Evolutionary conservation across 2,797 vertebrate species (phyloP).

Genomic region (Epinephelus malabaricus): DNA sequence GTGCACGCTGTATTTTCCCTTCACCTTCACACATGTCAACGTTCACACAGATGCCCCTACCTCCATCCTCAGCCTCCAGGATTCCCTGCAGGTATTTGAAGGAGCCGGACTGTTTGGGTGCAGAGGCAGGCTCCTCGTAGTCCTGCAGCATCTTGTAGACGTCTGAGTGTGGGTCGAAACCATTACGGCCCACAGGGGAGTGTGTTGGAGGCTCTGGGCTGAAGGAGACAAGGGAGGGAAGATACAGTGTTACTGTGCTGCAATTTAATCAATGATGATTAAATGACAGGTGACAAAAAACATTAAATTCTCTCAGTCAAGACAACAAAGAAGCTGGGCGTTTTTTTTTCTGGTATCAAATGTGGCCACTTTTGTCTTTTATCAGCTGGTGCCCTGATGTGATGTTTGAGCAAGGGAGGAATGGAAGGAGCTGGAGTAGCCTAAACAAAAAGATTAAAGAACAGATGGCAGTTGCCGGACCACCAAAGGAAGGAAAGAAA

Average conservation of each 20-base stretch:
- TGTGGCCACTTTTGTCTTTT: not conserved
- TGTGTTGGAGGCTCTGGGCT: constrained; percentile 88
- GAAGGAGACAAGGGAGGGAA: constrained; percentile 44
- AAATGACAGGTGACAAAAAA: constrained; percentile 4
- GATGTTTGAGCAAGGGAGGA: constrained; percentile 29
- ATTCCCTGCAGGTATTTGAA: constrained; percentile 98
- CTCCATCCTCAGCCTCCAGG: constrained; percentile 94
- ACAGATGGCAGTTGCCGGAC: constrained; percentile 29
- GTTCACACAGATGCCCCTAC: constrained; percentile 71
- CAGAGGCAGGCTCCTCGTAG: constrained; percentile 87
- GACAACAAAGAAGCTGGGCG: too few species aligned
- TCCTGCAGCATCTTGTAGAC: constrained; percentile 98
- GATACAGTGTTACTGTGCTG: constrained; percentile 18
- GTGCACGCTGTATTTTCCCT: not conserved
- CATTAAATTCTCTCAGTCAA: not conserved
- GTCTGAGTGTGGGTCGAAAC: constrained; percentile 91
- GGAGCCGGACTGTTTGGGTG: constrained; percentile 97
- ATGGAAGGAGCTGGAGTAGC: constrained; percentile 21
- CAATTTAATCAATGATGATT: constrained; percentile 9
- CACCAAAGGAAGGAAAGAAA: constrained; percentile 13
- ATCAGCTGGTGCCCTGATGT: constrained; percentile 30
- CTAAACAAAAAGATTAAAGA: constrained; percentile 43
- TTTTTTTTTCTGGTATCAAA: not conserved
- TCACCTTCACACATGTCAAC: not conserved
- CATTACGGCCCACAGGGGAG: constrained; percentile 82